These are phyloP conservation scores for Syrrhaptes paradoxus DNA, from an alignment of 2,113 vertebrate genomes.

Conservation along the genomic window DNA sequence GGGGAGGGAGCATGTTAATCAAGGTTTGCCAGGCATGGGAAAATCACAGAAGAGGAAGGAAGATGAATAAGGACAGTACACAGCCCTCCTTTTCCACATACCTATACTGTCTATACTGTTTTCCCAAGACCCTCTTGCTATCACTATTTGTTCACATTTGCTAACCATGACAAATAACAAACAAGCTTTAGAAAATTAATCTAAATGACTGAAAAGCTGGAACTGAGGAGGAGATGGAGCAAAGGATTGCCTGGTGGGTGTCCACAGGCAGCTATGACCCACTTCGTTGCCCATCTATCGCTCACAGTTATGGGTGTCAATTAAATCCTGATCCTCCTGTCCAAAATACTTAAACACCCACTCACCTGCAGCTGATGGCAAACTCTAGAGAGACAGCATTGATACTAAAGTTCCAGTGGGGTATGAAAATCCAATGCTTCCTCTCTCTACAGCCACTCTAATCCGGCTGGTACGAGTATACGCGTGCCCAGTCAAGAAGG, in stretches of 20 bases:
- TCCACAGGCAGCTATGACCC: not conserved
- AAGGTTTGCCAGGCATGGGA: not conserved
- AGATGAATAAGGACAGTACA: not conserved
- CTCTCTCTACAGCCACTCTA: not conserved
- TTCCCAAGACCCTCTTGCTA: not conserved
- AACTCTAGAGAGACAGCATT: not conserved
- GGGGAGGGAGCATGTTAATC: not conserved
- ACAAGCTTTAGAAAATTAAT: not conserved
- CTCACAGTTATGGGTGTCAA: not conserved
- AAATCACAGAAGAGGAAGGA: constrained; percentile 21
- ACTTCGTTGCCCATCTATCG: not conserved
- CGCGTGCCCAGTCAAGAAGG: accelerated
- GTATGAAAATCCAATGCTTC: not conserved
- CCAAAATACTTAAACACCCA: not conserved
- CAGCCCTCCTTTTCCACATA: not conserved
- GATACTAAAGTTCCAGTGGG: not conserved
- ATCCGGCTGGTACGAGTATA: not conserved
- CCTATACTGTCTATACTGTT: not conserved
- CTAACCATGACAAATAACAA: not conserved
- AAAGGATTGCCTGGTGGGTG: not conserved
- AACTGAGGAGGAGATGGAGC: not conserved
- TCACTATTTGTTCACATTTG: not conserved
- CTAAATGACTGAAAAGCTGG: not conserved
- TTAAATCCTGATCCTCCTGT: not conserved
- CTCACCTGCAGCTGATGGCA: not conserved